Evolutionary conservation across 1,140 invertebrate genomes (phyloP).

Genomic region (Drosophila ficusphila): DNA sequence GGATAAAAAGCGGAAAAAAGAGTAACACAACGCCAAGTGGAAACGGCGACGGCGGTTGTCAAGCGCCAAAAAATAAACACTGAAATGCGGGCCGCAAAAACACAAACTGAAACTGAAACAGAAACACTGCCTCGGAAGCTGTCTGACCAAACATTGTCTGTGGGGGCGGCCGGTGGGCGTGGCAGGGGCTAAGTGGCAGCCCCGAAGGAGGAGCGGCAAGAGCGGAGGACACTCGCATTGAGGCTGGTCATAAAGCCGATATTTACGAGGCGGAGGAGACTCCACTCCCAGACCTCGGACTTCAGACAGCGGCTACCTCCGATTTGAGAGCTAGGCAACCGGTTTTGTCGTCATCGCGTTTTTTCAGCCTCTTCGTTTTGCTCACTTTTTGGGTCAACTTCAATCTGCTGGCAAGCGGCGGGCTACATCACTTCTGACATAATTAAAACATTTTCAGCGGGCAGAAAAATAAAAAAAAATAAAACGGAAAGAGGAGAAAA

Average conservation of each 20-base stretch:
- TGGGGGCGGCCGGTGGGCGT: slow-evolving; percentile 28
- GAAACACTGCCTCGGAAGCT: slow-evolving; percentile 58
- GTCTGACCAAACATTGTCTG: slow-evolving; percentile 68
- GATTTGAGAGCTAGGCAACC: slow-evolving; percentile 46
- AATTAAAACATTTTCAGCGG: slow-evolving; percentile 66
- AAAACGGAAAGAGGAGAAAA: slow-evolving; percentile 11
- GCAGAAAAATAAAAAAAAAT: slow-evolving; percentile 19
- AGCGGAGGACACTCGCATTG: slow-evolving; percentile 53
- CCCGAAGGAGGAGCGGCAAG: slow-evolving; percentile 11
- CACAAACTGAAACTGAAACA: too few species aligned
- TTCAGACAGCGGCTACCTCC: slow-evolving; percentile 23
- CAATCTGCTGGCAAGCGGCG: slow-evolving; percentile 61
- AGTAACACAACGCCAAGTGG: slow-evolving; percentile 49
- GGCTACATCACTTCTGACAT: slow-evolving; percentile 64
- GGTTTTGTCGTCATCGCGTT: slow-evolving; percentile 58
- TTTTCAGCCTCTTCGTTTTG: slow-evolving; percentile 19
- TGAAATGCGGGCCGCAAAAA: slow-evolving; percentile 20
- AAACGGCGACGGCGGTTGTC: slow-evolving; percentile 50
- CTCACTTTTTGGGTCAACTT: slow-evolving; percentile 64
- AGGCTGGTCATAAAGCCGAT: slow-evolving; percentile 72
- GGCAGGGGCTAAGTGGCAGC: slow-evolving; percentile 25
- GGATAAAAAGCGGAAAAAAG: slow-evolving; percentile 30
- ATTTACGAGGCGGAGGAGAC: slow-evolving; percentile 49
- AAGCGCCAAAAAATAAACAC: slow-evolving; percentile 51
- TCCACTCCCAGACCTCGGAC: slow-evolving; percentile 40